Evolutionary conservation across 37 sponge, comb jelly and placozoan species (phyloP).

Genomic region (Petrosia ficiformis): DNA sequence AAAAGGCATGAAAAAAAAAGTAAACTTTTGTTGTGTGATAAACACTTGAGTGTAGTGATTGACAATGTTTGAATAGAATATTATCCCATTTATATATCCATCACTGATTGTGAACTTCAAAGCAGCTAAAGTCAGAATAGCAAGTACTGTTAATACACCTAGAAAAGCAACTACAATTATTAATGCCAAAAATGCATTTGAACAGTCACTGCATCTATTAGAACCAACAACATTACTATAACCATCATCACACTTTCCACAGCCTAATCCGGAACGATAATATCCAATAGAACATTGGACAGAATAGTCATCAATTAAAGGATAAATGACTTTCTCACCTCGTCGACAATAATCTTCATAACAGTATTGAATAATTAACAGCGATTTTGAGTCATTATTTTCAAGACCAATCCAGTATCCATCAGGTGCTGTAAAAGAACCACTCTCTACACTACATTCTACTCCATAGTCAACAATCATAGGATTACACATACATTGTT

Average conservation of each 20-base stretch:
- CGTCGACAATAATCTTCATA: conserved; percentile 13
- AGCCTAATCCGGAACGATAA: conserved; percentile 27
- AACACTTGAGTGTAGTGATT: conserved; percentile 3
- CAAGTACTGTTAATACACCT: conserved; percentile 15
- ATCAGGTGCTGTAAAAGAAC: background rate
- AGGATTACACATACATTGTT: conserved; percentile 5
- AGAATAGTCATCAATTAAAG: conserved; percentile 1
- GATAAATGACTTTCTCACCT: background rate
- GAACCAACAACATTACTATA: conserved; percentile 42
- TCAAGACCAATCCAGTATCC: conserved; percentile 27
- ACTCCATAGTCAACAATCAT: background rate
- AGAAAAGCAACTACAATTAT: conserved; percentile 7
- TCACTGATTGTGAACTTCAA: conserved; percentile 27
- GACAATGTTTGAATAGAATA: conserved; percentile 36
- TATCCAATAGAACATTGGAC: conserved; percentile 15
- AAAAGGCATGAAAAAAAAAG: conserved; percentile 8
- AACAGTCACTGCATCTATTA: conserved; percentile 36
- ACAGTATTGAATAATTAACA: too few species aligned
- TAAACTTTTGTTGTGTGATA: background rate
- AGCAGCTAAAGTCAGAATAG: conserved; percentile 9
- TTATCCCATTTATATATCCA: conserved; percentile 40
- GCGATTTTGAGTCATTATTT: background rate
- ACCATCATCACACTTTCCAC: conserved; percentile 28
- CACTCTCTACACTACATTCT: background rate
- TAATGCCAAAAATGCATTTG: background rate